Conservation (phyloP, 2,113 vertebrate species). For the Zosterops borbonicus region DNA sequence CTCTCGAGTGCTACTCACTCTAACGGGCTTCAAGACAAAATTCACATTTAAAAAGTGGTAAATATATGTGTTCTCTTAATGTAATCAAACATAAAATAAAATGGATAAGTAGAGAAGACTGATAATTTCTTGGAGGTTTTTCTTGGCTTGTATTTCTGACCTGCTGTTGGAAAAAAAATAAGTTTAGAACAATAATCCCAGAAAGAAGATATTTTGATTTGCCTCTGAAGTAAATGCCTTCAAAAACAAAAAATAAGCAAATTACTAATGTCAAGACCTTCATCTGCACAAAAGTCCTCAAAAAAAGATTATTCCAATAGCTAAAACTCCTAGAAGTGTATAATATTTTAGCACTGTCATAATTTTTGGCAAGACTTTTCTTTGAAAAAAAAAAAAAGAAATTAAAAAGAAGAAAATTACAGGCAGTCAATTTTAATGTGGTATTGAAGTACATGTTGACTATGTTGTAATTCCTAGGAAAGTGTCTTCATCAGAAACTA, state of each 20-base stretch:
- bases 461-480: not conserved
- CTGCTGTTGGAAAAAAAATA: not conserved
- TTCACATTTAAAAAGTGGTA: not conserved
- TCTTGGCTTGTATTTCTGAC: not conserved
- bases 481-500: not conserved
- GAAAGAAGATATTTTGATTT: not conserved
- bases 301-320: not conserved
- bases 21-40: not conserved
- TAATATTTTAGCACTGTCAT: not conserved
- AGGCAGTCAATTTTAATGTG: not conserved
- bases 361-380: not conserved
- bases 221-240: not conserved
- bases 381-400: not conserved
- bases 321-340: not conserved
- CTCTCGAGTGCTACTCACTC: not conserved
- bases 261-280: not conserved
- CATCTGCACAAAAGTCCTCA: not conserved
- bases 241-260: not conserved
- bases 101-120: not conserved
- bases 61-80: not conserved
- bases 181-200: not conserved
- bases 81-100: not conserved
- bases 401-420: not conserved
- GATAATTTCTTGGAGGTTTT: not conserved
- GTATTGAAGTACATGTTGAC: not conserved